These are phyloP conservation scores for Potamarius usumacintae DNA, from an alignment of 2,113 vertebrate genomes.

Conservation along the genomic window DNA sequence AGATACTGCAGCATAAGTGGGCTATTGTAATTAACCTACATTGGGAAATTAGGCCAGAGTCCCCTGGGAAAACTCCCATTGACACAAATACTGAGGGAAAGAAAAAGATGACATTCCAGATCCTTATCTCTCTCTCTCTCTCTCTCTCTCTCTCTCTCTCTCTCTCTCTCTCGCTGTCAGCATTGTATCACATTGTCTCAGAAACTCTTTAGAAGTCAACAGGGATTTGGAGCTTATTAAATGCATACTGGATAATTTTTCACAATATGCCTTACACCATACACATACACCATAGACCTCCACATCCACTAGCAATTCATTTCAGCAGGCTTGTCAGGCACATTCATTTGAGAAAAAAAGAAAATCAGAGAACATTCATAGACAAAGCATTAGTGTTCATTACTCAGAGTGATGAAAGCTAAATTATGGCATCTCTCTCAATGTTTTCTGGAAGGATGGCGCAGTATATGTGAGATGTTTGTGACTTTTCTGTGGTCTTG, in stretches of 20 bases:
- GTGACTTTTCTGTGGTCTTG: background rate
- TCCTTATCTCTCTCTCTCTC: constrained; percentile 1
- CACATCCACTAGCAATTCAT: constrained; percentile 55
- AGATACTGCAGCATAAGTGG: constrained; percentile 6
- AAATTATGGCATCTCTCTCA: background rate
- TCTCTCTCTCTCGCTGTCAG: background rate
- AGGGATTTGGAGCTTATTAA: constrained; percentile 60
- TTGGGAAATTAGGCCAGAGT: constrained; percentile 44
- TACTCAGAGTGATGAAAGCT: constrained; percentile 16
- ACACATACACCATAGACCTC: constrained; percentile 28
- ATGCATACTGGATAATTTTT: constrained; percentile 60
- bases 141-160: constrained; percentile 7
- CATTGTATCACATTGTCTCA: constrained; percentile 52
- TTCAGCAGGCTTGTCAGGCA: constrained; percentile 49
- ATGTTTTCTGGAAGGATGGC: constrained; percentile 10
- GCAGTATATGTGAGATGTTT: background rate
- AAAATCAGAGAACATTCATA: constrained; percentile 14
- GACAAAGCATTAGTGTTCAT: constrained; percentile 28
- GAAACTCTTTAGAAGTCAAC: constrained; percentile 51
- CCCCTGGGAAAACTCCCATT: constrained; percentile 37
- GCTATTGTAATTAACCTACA: constrained; percentile 46
- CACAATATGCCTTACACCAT: constrained; percentile 26
- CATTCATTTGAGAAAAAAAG: constrained; percentile 9
- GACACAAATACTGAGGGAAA: constrained; percentile 38
- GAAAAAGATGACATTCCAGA: constrained; percentile 31